Base-by-base conservation (phyloP, 2,888 invertebrate genomes). In the Drosophila stalkeri region DNA sequence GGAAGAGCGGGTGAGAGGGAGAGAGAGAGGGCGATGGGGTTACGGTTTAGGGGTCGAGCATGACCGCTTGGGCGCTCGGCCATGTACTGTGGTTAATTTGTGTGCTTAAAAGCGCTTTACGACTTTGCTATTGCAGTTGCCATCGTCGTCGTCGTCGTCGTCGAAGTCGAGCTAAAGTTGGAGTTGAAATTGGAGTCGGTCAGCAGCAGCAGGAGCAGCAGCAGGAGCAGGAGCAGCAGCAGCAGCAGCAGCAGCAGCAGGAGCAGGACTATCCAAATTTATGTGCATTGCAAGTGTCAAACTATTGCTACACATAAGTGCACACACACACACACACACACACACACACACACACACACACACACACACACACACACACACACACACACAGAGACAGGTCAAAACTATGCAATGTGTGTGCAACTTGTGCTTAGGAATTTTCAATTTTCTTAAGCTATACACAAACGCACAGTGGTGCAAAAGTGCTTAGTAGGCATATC, bases 81-180 rank as follows among this genome's bases (percentile, higher is more conserved):
- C 85, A 89, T 90, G 90, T 83, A 77, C 90, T 89, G 90, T 87
- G 86, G 91, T 90, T 90, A 91, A 92, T 91, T 92, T 92, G 92
- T 91, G 91, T 91, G 91, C 92, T 92, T 89, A 91, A 92, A 91
- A 91, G 91, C 90, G 82, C 91, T 90, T 92, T 91, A 92, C 90
- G 90, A 91, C 89, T 90, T 90, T 63, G 60, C 71, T 65, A 57
- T 39, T 73, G 71, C 49, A 51, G 47, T 39, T 46, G 54, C 11
- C n/a, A 37, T 5, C 37, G n/a, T 31, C 52, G 43, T 7, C 41
- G n/a, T n/a, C n/a, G n/a, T n/a, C n/a, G n/a, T n/a, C n/a, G 8
- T 23, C 16, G 41, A 27, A 59, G 12, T 43, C 12, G 20, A 60
- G 27, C 16, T 1, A 39, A 23, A 63, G 59, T 37, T 35, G 43